Conservation (phyloP, 2,888 invertebrate species). For the Pollenia griseotomentosa region DNA sequence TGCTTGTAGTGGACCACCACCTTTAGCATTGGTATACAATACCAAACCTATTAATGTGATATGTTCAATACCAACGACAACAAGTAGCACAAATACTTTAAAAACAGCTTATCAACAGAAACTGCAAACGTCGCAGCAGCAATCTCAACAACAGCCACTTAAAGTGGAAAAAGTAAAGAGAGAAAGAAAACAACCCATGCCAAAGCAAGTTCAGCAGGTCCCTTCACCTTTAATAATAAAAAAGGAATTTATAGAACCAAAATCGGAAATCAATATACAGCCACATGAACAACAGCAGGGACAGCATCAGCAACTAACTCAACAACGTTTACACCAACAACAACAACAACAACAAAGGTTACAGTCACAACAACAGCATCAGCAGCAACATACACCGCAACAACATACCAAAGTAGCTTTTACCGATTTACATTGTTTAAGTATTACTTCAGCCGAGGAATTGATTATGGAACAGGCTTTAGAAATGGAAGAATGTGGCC, state of each 20-base stretch:
- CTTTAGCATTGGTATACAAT: constrained; percentile 75
- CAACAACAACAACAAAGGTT: constrained; percentile 20
- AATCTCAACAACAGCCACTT: constrained; percentile 23
- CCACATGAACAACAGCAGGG: constrained; percentile 36
- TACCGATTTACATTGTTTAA: constrained; percentile 81
- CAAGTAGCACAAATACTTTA: constrained; percentile 44
- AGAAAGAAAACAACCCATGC: constrained; percentile 80
- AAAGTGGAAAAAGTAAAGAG: constrained; percentile 79
- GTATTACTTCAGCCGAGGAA: constrained; percentile 83
- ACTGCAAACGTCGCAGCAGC: constrained; percentile 31
- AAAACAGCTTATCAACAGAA: constrained; percentile 55
- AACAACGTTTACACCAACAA: constrained; percentile 18
- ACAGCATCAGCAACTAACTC: constrained; percentile 2
- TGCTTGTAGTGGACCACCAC: constrained; percentile 71
- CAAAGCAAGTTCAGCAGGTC: constrained; percentile 80
- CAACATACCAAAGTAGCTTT: constrained; percentile 78
- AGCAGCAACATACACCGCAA: constrained; percentile 51
- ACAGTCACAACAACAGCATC: constrained; percentile 50
- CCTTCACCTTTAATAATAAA: constrained; percentile 72
- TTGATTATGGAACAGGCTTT: constrained; percentile 84
- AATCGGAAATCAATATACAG: constrained; percentile 46
- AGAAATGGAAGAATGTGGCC: constrained; percentile 83
- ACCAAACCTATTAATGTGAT: constrained; percentile 76
- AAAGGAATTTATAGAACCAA: constrained; percentile 72
- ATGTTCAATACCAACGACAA: constrained; percentile 65